phyloP scores from a whole-genome alignment of 2,113 vertebrate genomes.

The Platichthys flesus region DNA sequence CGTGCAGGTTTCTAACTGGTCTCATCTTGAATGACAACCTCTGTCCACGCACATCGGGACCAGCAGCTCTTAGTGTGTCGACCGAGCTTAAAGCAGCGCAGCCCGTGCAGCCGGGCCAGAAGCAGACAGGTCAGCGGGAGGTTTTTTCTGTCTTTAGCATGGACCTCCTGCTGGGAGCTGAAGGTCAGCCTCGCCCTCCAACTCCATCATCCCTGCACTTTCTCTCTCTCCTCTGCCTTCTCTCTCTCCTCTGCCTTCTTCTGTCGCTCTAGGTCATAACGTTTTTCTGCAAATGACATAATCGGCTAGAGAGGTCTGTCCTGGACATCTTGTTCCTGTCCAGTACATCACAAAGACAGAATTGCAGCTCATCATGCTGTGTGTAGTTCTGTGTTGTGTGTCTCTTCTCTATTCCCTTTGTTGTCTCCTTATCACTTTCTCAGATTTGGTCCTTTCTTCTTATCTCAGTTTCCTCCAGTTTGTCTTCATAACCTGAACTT shows the following conservation, averaged over 20 bases:
- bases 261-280: not conserved
- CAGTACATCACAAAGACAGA: not conserved
- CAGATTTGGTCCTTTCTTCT: not conserved
- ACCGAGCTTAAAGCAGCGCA: slow-evolving; percentile 30
- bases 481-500: slow-evolving; percentile 1
- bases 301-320: slow-evolving; percentile 21
- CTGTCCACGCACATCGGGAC: not conserved
- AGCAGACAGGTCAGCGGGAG: slow-evolving; percentile 37
- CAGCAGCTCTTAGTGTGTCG: slow-evolving; percentile 4
- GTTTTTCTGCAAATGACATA: not conserved
- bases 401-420: not conserved
- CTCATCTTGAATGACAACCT: slow-evolving; percentile 1
- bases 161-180: slow-evolving; percentile 33
- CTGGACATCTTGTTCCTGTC: slow-evolving; percentile 16
- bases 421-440: not conserved
- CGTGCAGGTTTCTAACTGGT: not conserved
- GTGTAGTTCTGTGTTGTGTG: not conserved
- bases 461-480: not conserved
- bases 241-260: not conserved
- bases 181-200: slow-evolving; percentile 47
- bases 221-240: slow-evolving; percentile 1
- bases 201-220: slow-evolving; percentile 14
- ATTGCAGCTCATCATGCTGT: slow-evolving; percentile 9
- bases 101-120: not conserved
- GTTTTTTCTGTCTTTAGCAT: slow-evolving; percentile 51